A percentile compares a stretch with the other conserved stretches of the same genome.
phyloP scores from a whole-genome alignment of 1,140 invertebrate species.

The Holcopasites calliopsidis region DNA sequence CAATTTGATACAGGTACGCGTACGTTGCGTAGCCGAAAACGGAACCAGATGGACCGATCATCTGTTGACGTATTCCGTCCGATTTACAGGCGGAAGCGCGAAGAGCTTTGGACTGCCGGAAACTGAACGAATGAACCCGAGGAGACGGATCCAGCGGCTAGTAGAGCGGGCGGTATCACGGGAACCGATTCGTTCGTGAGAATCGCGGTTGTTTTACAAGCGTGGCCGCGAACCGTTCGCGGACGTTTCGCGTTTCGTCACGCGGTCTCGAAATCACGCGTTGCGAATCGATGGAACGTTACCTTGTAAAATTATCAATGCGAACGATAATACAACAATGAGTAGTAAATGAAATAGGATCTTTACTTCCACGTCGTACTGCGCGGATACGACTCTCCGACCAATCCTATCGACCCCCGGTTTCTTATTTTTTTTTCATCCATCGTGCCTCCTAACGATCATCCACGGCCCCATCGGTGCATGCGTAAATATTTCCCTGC shows the following conservation, averaged over 20 bases:
- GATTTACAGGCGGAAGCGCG: constrained; percentile 56
- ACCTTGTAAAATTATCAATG: constrained; percentile 27
- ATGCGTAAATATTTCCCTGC: too few species aligned
- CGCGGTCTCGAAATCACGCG: too few species aligned
- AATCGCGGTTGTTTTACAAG: too few species aligned
- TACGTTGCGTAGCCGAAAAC: background rate
- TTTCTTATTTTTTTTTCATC: background rate
- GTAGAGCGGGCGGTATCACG: background rate
- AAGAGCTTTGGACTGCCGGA: constrained; percentile 57
- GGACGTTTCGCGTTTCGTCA: too few species aligned
- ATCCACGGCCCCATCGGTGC: background rate
- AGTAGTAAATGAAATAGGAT: too few species aligned
- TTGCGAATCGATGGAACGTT: background rate
- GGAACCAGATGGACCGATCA: background rate
- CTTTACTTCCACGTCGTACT: background rate
- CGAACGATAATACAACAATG: constrained; percentile 42
- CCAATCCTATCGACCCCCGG: background rate
- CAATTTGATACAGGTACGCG: constrained; percentile 61
- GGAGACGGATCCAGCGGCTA: background rate
- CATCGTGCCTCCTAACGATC: background rate
- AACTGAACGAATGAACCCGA: constrained; percentile 46
- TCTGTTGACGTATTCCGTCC: background rate
- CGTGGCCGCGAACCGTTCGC: background rate
- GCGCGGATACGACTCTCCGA: background rate
- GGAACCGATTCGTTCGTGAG: too few species aligned